These are phyloP conservation scores for Etia nguti DNA, from an alignment of 2,113 vertebrate genomes.

Conservation along the genomic window DNA sequence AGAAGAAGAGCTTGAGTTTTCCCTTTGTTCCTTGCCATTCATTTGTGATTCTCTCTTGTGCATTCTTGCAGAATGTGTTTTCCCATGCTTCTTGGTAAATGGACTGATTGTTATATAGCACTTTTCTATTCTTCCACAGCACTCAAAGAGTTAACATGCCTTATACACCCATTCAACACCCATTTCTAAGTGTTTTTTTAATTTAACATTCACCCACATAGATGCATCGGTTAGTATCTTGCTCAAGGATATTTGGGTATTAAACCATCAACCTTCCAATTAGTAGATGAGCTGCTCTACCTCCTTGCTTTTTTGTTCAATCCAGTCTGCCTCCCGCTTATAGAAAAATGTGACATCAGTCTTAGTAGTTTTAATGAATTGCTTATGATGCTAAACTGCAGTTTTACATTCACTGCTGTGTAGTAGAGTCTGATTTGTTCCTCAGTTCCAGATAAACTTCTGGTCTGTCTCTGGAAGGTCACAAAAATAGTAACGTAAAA, in stretches of 20 bases:
- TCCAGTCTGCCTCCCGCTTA: no score
- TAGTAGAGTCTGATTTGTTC: not conserved
- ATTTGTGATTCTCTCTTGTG: not conserved
- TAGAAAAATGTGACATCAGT: not conserved
- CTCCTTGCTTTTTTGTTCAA: no score
- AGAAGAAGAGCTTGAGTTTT: not conserved
- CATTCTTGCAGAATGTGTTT: not conserved
- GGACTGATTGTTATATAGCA: not conserved
- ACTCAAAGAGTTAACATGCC: not conserved
- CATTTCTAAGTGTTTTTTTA: not conserved
- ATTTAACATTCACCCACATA: not conserved
- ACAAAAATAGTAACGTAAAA: not conserved
- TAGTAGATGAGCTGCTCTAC: no score
- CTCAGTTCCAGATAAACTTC: not conserved
- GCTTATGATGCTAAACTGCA: not conserved
- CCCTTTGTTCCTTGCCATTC: not conserved
- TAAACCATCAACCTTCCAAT: no score
- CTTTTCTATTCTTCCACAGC: not conserved
- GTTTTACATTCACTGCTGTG: not conserved
- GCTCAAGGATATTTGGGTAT: no score
- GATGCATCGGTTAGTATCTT: not conserved
- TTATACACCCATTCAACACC: not conserved
- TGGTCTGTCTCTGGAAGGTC: not conserved
- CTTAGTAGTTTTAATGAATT: not conserved
- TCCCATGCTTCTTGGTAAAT: not conserved